Evolutionary conservation across 2,113 vertebrate genomes (phyloP).

Genomic region (Chrysochloris asiatica): DNA sequence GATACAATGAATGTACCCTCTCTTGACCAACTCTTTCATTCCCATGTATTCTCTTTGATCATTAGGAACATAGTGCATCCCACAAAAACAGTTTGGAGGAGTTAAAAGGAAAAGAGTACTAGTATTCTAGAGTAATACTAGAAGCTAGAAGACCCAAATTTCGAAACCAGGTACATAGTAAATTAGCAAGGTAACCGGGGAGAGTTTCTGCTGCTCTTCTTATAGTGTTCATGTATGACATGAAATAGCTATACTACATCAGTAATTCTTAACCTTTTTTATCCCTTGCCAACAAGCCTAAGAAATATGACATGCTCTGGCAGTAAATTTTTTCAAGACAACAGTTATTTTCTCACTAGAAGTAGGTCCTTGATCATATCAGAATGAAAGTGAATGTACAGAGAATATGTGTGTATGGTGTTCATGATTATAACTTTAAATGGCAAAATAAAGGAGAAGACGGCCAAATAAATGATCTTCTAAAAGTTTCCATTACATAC

Average conservation of each 20-base stretch:
- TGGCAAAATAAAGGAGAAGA: not conserved
- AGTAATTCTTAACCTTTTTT: not conserved
- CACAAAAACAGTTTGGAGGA: constrained; percentile 20
- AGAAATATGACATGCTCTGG: not conserved
- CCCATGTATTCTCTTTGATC: not conserved
- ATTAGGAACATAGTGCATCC: not conserved
- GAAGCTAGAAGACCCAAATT: not conserved
- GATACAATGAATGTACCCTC: not conserved
- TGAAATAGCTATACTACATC: no score
- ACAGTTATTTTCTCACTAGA: no score
- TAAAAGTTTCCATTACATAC: constrained; percentile 29
- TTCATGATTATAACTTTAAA: constrained; percentile 4
- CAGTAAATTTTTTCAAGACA: no score
- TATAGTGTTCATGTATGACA: no score
- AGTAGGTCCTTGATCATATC: not conserved
- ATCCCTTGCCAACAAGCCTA: not conserved
- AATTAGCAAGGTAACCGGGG: not conserved
- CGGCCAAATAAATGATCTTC: not conserved
- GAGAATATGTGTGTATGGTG: not conserved
- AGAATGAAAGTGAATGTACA: not conserved
- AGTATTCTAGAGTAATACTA: no score
- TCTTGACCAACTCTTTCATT: not conserved
- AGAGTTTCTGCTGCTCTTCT: no score
- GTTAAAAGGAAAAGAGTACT: constrained; percentile 17
- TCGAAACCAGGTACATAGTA: not conserved